A percentile compares a stretch with the other conserved stretches of the same genome.
Conservation (phyloP, 23 tunicate species). For the Trididemnum clinides region DNA sequence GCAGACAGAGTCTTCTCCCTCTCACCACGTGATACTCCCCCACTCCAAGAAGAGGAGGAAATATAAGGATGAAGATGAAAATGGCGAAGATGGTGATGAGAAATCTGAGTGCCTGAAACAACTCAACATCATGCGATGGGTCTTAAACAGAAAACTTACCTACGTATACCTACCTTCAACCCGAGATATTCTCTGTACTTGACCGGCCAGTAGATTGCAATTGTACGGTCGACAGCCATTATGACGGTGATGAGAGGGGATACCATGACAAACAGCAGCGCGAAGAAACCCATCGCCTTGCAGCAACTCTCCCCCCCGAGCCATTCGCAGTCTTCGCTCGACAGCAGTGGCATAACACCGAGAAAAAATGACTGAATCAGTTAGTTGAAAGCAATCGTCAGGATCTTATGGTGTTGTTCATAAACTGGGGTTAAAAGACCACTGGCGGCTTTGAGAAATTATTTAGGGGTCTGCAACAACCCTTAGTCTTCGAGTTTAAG, state of each 20-base stretch:
- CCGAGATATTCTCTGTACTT: constrained; percentile 84
- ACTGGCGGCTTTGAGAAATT: no score
- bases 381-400: no score
- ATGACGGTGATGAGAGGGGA: constrained; percentile 88
- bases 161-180: constrained; percentile 53
- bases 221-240: constrained; percentile 91
- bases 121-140: no score
- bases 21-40: constrained; percentile 95
- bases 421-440: no score
- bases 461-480: no score
- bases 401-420: no score
- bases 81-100: not conserved
- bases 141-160: no score
- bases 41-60: constrained; percentile 72
- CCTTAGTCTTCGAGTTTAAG: no score
- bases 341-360: constrained; percentile 63
- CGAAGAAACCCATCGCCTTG: constrained; percentile 79
- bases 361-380: constrained; percentile 58
- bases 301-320: constrained; percentile 60
- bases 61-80: constrained; percentile 48
- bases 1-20: constrained; percentile 80
- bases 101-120: not conserved
- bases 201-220: constrained; percentile 84
- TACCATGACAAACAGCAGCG: constrained; percentile 73
- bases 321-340: constrained; percentile 68